Evolutionary conservation across 2,888 invertebrate species (phyloP), one percentile per base, ranked within the genome.

Genomic region (Melieria omissa): DNA sequence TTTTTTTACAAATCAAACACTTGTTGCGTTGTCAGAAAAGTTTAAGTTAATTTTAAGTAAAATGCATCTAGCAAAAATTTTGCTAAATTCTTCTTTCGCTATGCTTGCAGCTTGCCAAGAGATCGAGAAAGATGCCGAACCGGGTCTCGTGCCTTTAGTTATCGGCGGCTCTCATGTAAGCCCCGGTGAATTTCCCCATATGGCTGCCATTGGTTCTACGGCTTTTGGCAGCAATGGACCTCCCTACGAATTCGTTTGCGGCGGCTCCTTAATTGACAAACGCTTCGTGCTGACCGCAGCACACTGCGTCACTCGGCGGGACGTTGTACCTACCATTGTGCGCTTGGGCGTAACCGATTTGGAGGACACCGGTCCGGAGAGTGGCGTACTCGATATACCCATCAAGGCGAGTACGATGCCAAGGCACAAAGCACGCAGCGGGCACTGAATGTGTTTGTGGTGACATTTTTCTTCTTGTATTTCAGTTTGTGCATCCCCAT

Each of bases 201-300:
- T 86, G 85, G 86, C 78, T 12, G 85, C 81, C 3, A 78, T 86
- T 5, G 84, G 82, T 4, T 81, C 77, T 42, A 70, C 68, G 5
- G 44, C n/a, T 5, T 77, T 81, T 12, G 80, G 74, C 47, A 73
- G 67, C 42, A 49, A 66, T 8, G 57, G 67, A 4, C 70, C 72
- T 0, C 70, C 66, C 0, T 73, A 75, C 44, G 65, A 70, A 0
- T 82, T 80, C 54, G 79, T 80, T 0, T 85, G 85, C 49, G 86
- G 85, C 8, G 85, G 85, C 1, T 78, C 84, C 0, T 72, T 85
- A 52, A 84, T 85, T 60, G 80, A 81, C 45, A 73, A 72, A 5
- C 79, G 81, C 4, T 82, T 79, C 49, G 80, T 84, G 1, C 71
- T 86, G 52, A 85, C 86, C 0, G 85, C 86, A 2, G 86, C 86